A percentile compares a stretch with the other conserved stretches of the same genome.
These are phyloP conservation scores for Endomychus coccineus DNA, from an alignment of 2,888 invertebrate species.

Conservation along the genomic window DNA sequence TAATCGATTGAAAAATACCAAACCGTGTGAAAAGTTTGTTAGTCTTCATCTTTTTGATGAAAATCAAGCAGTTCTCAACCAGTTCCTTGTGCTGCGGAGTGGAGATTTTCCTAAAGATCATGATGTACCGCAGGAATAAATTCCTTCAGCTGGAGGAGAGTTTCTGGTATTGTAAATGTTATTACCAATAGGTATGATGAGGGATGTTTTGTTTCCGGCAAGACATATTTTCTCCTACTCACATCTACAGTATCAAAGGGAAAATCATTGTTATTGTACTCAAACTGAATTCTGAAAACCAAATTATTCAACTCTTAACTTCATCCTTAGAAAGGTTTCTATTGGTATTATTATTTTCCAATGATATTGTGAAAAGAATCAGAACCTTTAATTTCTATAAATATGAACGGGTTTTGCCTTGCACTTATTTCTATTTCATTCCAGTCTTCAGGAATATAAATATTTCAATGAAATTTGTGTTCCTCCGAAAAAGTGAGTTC, in stretches of 20 bases:
- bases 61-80: slow-evolving; percentile 4
- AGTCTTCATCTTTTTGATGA: slow-evolving; percentile 6
- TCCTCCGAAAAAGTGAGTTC: slow-evolving; percentile 22
- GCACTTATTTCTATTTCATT: slow-evolving; percentile 8
- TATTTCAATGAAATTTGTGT: slow-evolving; percentile 4
- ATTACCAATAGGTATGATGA: slow-evolving; percentile 10
- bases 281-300: slow-evolving; percentile 1
- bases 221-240: slow-evolving; percentile 6
- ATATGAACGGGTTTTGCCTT: slow-evolving; percentile 11
- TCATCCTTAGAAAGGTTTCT: slow-evolving; percentile 17
- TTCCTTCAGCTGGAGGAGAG: slow-evolving; percentile 9
- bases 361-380: slow-evolving; percentile 14
- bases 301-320: slow-evolving; percentile 11
- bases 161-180: slow-evolving; percentile 10
- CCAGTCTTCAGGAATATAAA: slow-evolving; percentile 13
- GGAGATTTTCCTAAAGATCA: slow-evolving; percentile 12
- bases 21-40: slow-evolving; percentile 1
- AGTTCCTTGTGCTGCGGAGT: slow-evolving; percentile 7
- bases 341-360: slow-evolving; percentile 13
- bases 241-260: slow-evolving; percentile 4
- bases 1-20: too few relatives aligned
- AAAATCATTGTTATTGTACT: slow-evolving; percentile 4
- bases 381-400: slow-evolving; percentile 15
- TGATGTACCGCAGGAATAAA: slow-evolving; percentile 11
- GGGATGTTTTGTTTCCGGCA: slow-evolving; percentile 4